Evolutionary conservation across 2,113 vertebrate genomes (phyloP).

Genomic region (Columbina picui): DNA sequence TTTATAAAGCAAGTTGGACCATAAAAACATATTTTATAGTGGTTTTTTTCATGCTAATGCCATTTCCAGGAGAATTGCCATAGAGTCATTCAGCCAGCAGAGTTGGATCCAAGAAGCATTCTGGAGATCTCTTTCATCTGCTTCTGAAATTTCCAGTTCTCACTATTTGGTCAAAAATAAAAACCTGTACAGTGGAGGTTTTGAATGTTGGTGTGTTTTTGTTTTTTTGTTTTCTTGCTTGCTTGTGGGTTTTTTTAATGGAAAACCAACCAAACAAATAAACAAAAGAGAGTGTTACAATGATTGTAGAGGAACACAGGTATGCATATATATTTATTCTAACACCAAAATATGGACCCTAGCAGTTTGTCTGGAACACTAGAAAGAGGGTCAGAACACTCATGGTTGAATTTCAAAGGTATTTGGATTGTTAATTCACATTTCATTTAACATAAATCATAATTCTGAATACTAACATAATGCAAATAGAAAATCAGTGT

Average conservation of each 20-base stretch:
- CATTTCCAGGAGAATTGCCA: not conserved
- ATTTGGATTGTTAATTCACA: not conserved
- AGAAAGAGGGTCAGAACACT: not conserved
- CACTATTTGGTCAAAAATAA: not conserved
- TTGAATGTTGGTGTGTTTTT: not conserved
- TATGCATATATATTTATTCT: not conserved
- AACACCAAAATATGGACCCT: not conserved
- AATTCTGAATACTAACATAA: not conserved
- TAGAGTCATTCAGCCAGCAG: not conserved
- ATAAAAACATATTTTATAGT: not conserved
- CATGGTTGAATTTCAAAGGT: not conserved
- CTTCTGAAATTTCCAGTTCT: not conserved
- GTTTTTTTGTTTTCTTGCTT: too few relatives aligned
- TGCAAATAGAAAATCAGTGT: not conserved
- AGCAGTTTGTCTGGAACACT: not conserved
- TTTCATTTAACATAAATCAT: not conserved
- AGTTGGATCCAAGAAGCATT: not conserved
- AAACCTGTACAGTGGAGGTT: not conserved
- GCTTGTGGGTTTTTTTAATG: too few relatives aligned
- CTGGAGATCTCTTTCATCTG: not conserved
- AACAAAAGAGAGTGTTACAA: not conserved
- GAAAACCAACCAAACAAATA: too few relatives aligned
- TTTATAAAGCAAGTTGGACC: not conserved
- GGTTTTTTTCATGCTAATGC: not conserved
- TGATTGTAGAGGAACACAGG: not conserved